phyloP scores from a whole-genome alignment of 2,113 vertebrate genomes.

The Aplodontia rufa region DNA sequence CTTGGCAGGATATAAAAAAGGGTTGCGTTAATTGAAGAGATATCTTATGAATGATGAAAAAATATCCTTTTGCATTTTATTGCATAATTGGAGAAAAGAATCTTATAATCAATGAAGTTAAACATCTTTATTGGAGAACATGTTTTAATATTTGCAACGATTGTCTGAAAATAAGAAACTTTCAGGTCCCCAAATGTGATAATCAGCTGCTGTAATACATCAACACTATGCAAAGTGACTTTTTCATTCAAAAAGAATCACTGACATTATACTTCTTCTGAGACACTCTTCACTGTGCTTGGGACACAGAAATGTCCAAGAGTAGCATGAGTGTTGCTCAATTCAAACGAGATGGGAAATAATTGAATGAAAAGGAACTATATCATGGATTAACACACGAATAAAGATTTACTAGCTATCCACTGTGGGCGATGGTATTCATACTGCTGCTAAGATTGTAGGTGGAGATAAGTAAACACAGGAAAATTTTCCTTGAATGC shows the following conservation, averaged over 20 bases:
- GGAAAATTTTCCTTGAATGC: background rate
- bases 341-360: background rate
- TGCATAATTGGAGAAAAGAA: background rate
- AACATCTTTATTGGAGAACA: background rate
- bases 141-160: background rate
- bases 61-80: background rate
- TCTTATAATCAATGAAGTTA: background rate
- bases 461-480: background rate
- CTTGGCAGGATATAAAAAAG: constrained; percentile 80
- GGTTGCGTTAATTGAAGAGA: constrained; percentile 79
- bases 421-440: background rate
- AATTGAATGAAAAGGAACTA: background rate
- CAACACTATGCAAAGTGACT: background rate
- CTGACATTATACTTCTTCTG: fast-evolving
- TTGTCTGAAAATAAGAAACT: background rate
- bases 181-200: background rate
- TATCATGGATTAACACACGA: background rate
- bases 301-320: background rate
- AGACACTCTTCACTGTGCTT: background rate
- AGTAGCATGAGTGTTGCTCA: background rate
- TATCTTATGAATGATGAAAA: constrained; percentile 56
- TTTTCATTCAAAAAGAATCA: background rate
- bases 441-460: background rate
- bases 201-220: background rate
- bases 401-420: background rate